These are phyloP conservation scores for Hypothenemus hampei DNA, from an alignment of 1,140 invertebrate genomes.

Conservation along the genomic window DNA sequence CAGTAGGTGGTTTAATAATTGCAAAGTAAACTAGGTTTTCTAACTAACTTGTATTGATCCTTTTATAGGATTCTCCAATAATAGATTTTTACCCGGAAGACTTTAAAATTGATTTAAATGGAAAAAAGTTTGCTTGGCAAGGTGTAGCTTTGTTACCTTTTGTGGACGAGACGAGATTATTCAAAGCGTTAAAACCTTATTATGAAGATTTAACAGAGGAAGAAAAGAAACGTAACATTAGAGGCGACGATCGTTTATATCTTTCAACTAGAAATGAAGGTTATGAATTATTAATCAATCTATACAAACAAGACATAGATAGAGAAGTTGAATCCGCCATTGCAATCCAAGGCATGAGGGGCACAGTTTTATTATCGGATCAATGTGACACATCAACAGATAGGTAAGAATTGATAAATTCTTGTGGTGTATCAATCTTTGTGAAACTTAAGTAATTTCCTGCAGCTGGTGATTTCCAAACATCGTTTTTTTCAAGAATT, in stretches of 20 bases:
- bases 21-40: too few relatives aligned
- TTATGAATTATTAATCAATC: slow-evolving; percentile 62
- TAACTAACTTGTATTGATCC: too few relatives aligned
- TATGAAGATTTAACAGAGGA: slow-evolving; percentile 74
- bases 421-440: neutral
- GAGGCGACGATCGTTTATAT: slow-evolving; percentile 78
- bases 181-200: slow-evolving; percentile 77
- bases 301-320: slow-evolving; percentile 58
- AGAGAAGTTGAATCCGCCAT: slow-evolving; percentile 51
- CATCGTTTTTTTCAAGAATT: too few relatives aligned
- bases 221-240: slow-evolving; percentile 69
- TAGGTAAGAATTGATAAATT: neutral
- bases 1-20: slow-evolving; percentile 55
- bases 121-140: slow-evolving; percentile 99
- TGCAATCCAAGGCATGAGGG: slow-evolving; percentile 66
- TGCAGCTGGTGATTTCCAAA: too few relatives aligned
- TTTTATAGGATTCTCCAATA: slow-evolving; percentile 77
- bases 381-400: slow-evolving; percentile 42
- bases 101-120: slow-evolving; percentile 98
- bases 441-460: too few relatives aligned
- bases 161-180: slow-evolving; percentile 90
- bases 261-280: slow-evolving; percentile 63
- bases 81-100: slow-evolving; percentile 99
- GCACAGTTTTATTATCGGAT: slow-evolving; percentile 64
- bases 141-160: slow-evolving; percentile 97